These are phyloP conservation scores for Thalassoma bifasciatum DNA, from an alignment of 2,113 vertebrate species.

Conservation along the genomic window DNA sequence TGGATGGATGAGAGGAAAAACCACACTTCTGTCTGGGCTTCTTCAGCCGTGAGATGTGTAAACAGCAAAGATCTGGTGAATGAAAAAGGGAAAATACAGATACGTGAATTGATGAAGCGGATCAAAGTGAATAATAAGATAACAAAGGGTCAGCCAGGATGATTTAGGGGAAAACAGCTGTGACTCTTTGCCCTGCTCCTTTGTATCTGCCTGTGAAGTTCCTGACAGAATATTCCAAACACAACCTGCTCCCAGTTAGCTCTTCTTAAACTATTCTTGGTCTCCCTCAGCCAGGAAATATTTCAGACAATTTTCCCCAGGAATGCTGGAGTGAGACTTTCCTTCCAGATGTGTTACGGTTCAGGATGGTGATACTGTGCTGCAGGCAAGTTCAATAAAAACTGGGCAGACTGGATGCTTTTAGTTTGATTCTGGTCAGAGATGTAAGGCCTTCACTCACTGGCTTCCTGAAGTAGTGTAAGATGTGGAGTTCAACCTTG, in stretches of 20 bases:
- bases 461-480: not conserved
- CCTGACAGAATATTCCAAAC: conserved; percentile 23
- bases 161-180: too few species aligned
- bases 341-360: conserved; percentile 3
- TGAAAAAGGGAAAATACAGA: too few species aligned
- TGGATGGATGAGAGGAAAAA: too few species aligned
- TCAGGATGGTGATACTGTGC: conserved; percentile 16
- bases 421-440: not conserved
- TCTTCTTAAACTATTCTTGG: conserved; percentile 5
- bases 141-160: too few species aligned
- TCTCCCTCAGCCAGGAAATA: conserved; percentile 33
- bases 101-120: too few species aligned
- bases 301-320: conserved; percentile 34
- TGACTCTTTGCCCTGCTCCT: too few species aligned
- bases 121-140: too few species aligned
- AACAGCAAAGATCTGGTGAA: too few species aligned
- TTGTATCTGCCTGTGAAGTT: not conserved
- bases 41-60: too few species aligned
- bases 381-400: conserved; percentile 41
- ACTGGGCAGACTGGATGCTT: not conserved
- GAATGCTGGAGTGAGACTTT: conserved; percentile 54
- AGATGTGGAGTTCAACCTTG: too few species aligned
- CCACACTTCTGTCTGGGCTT: too few species aligned
- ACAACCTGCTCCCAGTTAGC: conserved; percentile 17
- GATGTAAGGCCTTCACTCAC: not conserved